Conservation (phyloP, 2,888 invertebrate genomes). For the Drosophila siamana region DNA sequence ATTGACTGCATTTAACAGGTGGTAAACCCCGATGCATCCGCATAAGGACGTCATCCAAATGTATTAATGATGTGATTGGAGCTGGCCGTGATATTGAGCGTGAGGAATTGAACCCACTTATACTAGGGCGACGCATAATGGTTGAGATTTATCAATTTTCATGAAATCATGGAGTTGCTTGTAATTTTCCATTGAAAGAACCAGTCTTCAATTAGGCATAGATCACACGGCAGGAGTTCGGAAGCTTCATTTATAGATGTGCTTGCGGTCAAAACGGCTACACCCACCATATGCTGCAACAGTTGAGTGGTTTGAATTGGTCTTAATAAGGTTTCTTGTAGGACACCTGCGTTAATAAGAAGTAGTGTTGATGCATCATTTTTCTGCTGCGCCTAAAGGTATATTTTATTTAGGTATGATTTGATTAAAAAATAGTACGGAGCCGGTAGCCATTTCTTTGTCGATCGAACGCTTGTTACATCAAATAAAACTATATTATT, state of each 20-base stretch:
- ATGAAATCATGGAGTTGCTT: neutral
- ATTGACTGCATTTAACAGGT: too few relatives aligned
- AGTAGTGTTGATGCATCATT: neutral
- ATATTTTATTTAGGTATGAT: conserved; percentile 6
- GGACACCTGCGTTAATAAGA: conserved; percentile 5
- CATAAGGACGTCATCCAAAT: too few relatives aligned
- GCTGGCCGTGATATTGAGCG: too few relatives aligned
- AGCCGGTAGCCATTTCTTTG: conserved; percentile 13
- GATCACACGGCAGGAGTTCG: neutral
- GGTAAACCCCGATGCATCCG: too few relatives aligned
- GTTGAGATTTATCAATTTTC: too few relatives aligned
- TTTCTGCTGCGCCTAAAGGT: conserved; percentile 15
- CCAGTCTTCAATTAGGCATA: conserved; percentile 4
- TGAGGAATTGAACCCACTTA: too few relatives aligned
- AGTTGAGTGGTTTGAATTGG: conserved; percentile 1
- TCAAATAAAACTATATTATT: too few relatives aligned
- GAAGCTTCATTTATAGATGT: conserved; percentile 10
- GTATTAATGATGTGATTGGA: too few relatives aligned
- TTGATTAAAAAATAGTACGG: conserved; percentile 10
- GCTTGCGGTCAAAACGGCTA: conserved; percentile 4
- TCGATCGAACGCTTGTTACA: too few relatives aligned
- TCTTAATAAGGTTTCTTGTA: neutral
- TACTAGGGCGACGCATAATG: too few relatives aligned
- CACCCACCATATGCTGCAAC: conserved; percentile 17
- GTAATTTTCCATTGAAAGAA: neutral